Evolutionary conservation across 2,888 invertebrate genomes (phyloP), one percentile per base, ranked within the genome.

Genomic region (Pristionchus fissidentatus): DNA sequence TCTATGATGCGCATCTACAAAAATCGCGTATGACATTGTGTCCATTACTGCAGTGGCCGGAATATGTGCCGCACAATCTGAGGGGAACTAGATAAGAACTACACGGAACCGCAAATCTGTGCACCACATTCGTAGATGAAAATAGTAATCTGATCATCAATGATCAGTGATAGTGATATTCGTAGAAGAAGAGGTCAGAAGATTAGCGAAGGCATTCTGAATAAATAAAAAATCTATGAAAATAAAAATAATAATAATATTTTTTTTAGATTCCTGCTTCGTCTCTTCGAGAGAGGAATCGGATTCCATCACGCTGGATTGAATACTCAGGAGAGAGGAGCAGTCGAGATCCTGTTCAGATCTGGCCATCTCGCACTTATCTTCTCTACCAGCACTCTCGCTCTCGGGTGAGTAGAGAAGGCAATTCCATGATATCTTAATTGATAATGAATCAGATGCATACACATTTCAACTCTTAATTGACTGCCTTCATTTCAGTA

Each of bases 291-390:
- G 70, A 87, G 91, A 29, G 91, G 91, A 77, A 91, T 91, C 87
- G 91, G 91, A 46, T 90, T 86, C 89, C 91, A 91, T 88, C 91
- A 91, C 85, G 90, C 88, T 52, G 91, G 89, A 73, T 80, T 91
- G 83, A 90, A 87, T 38, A 87, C 86, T 38, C 83, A 85, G 22
- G 91, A 91, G 83, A 87, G 89, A 83, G 91, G 90, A 85, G 88
- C 91, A 0, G 91, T 91, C 26, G 91, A 91, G 87, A 90, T 90
- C 10, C 87, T 92, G 60, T 91, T 92, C 90, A 86, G 91, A 38
- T 85, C 88, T 26, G 91, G 91, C 26, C 88, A 90, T 83, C 85
- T 91, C 32, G 90, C 90, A 35, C 86, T 91, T 60, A 86, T 91
- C 26, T 91, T 91, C 87, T 91, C 91, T 13, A 91, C 91, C 0